Base-by-base conservation (phyloP, 2,888 invertebrate species). In the Trilocha varians region DNA sequence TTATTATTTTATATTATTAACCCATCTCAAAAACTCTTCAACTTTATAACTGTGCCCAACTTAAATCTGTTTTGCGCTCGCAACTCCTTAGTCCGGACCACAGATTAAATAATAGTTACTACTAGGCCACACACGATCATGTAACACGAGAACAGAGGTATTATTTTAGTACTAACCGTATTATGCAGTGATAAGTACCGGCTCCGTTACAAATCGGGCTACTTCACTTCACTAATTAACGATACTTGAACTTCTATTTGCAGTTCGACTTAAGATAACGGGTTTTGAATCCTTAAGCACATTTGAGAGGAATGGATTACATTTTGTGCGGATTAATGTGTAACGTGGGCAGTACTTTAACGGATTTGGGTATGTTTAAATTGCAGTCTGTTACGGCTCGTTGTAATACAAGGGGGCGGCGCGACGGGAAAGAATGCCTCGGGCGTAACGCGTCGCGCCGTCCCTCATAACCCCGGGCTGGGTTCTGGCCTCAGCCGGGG, bases 51-150 rank as follows among this genome's bases (percentile, higher is more conserved):
- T 25, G 2, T 25, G 11, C 11, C 25, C 6, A 5, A 6, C 18
- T 6, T 25, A 25, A 11, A 2, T 25, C 8, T 25, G 11, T 9
- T 6, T 3, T 2, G 11, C 25, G 3, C 6, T 25, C 6, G 8
- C 11, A 25, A 25, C 8, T 25, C 25, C 25, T 6, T 6, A 6
- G 8, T 5, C 8, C 25, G 25, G 11, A 25, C 3, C 25, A 25
- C 1, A 25, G 25, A 25, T 25, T 25, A 25, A 25, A 25, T 32
- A 42, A 34, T 36, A 18, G 25, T 34, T 34, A 33, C 38, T 13
- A 41, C 34, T 42, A 38, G 35, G 34, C 38, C 42, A 42, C 38
- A 42, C 42, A 38, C 42, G 42, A 38, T 38, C 38, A 16, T 9
- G 38, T 32, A 15, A 38, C 13, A 32, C 32, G 38, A 38, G 38